Conservation (phyloP, 1,140 invertebrate species). For the Zaprionus tsacasi region DNA sequence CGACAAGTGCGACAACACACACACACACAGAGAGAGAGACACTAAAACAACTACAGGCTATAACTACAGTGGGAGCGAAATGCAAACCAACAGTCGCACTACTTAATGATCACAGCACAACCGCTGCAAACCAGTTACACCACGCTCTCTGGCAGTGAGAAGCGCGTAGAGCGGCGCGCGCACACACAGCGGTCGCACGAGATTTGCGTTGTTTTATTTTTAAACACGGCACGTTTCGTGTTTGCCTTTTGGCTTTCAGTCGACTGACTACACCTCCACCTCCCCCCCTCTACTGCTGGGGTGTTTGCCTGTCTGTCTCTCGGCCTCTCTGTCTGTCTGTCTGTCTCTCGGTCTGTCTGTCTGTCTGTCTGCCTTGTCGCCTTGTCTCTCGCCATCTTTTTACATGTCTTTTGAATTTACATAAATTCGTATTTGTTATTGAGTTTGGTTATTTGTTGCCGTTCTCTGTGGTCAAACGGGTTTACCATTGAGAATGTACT, state of each 20-base stretch:
- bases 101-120: background rate
- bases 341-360: background rate
- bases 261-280: background rate
- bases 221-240: constrained; percentile 77
- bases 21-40: background rate
- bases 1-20: constrained; percentile 21
- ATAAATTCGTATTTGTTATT: constrained; percentile 39
- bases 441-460: constrained; percentile 42
- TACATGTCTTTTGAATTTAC: constrained; percentile 60
- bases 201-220: constrained; percentile 79
- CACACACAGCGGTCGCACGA: constrained; percentile 47
- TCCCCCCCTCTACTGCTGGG: background rate
- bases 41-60: constrained; percentile 40
- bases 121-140: constrained; percentile 74
- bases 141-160: constrained; percentile 49
- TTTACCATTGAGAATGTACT: constrained; percentile 40
- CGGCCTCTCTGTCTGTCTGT: background rate
- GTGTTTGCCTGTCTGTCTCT: background rate
- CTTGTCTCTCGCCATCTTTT: constrained; percentile 34
- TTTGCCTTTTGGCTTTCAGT: constrained; percentile 57
- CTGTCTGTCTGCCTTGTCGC: background rate
- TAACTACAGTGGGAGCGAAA: constrained; percentile 3
- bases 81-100: background rate
- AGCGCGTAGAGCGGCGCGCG: constrained; percentile 60
- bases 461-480: constrained; percentile 49